Percentiles rank a stretch among this genome's conserved stretches.
Evolutionary conservation across 2,797 vertebrate genomes (phyloP).

Genomic region (Sebastes matsubarae): DNA sequence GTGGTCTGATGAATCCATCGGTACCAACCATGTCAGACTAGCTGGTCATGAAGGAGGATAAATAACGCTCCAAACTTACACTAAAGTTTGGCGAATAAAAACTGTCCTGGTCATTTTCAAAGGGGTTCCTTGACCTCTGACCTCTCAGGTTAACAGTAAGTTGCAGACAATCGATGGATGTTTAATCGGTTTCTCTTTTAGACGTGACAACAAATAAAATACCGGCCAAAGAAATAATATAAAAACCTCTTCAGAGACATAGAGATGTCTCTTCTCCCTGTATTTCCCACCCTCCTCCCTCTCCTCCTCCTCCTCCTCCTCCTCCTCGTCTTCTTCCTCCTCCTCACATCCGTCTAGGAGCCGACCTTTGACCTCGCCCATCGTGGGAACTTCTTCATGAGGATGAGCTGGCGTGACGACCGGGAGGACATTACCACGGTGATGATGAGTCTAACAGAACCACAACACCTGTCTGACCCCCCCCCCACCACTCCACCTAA

Average conservation of each 20-base stretch:
- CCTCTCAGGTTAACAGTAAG: no score
- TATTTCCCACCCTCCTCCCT: background rate
- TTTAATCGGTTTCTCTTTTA: background rate
- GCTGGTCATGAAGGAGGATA: no score
- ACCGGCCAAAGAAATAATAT: background rate
- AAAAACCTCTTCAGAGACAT: background rate
- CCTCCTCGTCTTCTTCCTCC: background rate
- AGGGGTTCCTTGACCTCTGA: no score
- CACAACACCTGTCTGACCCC: conserved; percentile 54
- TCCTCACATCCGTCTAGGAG: conserved; percentile 29
- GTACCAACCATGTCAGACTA: no score
- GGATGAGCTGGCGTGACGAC: conserved; percentile 69
- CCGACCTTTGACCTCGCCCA: conserved; percentile 59
- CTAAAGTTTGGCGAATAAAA: no score
- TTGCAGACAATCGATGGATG: no score
- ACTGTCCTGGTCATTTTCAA: no score
- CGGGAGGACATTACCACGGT: conserved; percentile 49
- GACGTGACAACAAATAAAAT: background rate
- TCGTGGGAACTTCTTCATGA: conserved; percentile 66
- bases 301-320: background rate
- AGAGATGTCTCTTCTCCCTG: background rate
- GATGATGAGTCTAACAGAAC: conserved; percentile 72
- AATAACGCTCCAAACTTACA: no score
- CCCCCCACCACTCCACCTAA: background rate
- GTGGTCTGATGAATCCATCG: no score